phyloP scores from a whole-genome alignment of 2,797 vertebrate genomes.

The Tinamus major region DNA sequence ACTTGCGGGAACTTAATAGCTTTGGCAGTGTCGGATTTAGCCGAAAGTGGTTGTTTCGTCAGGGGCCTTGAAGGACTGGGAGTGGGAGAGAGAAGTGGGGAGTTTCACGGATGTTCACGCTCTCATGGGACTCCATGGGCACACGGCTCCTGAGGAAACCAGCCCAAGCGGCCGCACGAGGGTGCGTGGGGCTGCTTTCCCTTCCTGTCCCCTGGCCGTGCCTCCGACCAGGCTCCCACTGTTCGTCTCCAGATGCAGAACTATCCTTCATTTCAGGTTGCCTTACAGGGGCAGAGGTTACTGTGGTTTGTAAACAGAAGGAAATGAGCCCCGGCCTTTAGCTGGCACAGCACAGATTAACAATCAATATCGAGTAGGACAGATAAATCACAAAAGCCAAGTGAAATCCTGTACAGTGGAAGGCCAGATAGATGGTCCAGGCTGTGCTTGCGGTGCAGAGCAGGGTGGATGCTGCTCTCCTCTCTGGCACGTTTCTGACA shows the following conservation, averaged over 20 bases:
- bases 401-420: neutral
- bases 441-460: neutral
- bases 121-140: neutral
- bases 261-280: neutral
- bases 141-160: neutral
- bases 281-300: neutral
- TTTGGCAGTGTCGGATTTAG: neutral
- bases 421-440: neutral
- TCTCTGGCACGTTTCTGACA: neutral
- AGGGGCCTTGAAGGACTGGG: neutral
- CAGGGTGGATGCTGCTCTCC: neutral
- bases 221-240: neutral
- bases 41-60: neutral
- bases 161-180: neutral
- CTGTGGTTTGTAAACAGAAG: constrained; percentile 25
- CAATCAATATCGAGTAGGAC: constrained; percentile 3
- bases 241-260: constrained; percentile 18
- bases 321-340: constrained; percentile 37
- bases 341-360: constrained; percentile 1
- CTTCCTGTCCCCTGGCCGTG: neutral
- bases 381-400: constrained; percentile 10
- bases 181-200: neutral
- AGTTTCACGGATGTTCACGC: no score
- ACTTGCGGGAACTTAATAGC: neutral
- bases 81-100: neutral